Base-by-base conservation (phyloP, 2,797 vertebrate species). In the Enoplosus armatus region DNA sequence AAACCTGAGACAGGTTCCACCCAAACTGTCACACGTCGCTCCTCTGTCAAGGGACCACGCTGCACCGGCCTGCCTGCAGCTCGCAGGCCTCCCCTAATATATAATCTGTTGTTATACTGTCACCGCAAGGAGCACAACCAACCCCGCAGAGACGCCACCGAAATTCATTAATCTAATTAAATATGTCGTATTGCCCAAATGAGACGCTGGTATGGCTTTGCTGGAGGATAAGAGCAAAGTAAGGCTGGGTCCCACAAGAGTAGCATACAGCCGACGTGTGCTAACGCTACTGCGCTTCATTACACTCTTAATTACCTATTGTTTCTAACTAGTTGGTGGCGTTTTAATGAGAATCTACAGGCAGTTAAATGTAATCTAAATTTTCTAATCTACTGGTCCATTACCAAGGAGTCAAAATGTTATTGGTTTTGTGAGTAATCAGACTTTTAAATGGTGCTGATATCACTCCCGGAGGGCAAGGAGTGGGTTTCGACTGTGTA, bases 111-210 rank as follows among this genome's bases (percentile, higher is more conserved):
- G 96, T 97, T 98, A 96, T 95, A 95, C 96, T 97, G 97, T 99
- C 95, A 96, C 96, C 93, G 95, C 94, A 89, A 97, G 96, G 96
- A 97, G 97, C 96, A 95, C 96, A 96, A 92, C 95, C 95, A 96
- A 95, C 96, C 96, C 97, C 96, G 94, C 89, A 74, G 97, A 98
- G 97, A 98, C 96, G 86, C 89, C 95, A 95, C 96, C 94, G 96
- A 98, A 97, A 97, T 98, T 98, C 97, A 98, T 98, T 98, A 99
- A 98, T 99, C 97, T 99, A 98, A 99, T 99, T 98, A 98, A 99
- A 98, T 97, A 97, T 97, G 96, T 97, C 95, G 96, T 96, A 97
- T 98, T 97, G 97, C 96, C 96, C 97, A 97, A 98, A 97, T 97
- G 97, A 98, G 97, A 96, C 96, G 93, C 96, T 95, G 95, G 95